Base-by-base conservation (phyloP, 2,797 vertebrate species). In the Tadarida brasiliensis region DNA sequence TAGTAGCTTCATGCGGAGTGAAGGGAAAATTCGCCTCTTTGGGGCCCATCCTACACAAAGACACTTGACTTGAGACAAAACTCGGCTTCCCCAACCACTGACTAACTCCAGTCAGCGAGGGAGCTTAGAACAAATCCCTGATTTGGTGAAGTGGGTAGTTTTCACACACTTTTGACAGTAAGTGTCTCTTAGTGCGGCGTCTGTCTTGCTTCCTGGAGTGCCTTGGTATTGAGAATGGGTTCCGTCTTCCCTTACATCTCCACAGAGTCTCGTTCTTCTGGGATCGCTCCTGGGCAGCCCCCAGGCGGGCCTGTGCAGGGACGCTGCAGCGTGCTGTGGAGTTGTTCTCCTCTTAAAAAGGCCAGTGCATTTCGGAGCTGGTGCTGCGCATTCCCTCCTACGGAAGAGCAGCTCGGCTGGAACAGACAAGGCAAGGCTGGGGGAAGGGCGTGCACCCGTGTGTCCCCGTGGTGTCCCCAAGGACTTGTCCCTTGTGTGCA, bases 81-180 rank as follows among this genome's bases (percentile, higher is more conserved):
- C 3, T 20, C 65, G 22, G 17, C 11, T 56, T 88, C 14, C 16
- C 22, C 30, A 1, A 68, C 54, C 73, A 28, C 14, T 26, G 67
- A n/a, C 12, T 7, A 39, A 63, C 47, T 88, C 11, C 49, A 84
- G 88, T 94, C 91, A 87, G 26, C 5, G 7, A 67, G 16, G 39
- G 76, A 63, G 93, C 74, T 91, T 74, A 83, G 82, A 94, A 74
- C 54, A 96, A 94, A 93, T 95, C n/a, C 28, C 14, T 19, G 94
- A 7, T 95, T 97, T 93, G 65, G 54, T 90, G 30, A 39, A 82
- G 63, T 94, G 67, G 80, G 71, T 1, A 10, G 57, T 86, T 96
- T 90, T 47, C 71, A 59, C 56, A 47, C n/a, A 44, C 7, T 73
- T 97, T 59, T 93, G 28, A 91, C 74, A 74, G 30, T 54, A 91